Conservation (phyloP, 2,113 vertebrate species). For the Pontoporia blainvillei region DNA sequence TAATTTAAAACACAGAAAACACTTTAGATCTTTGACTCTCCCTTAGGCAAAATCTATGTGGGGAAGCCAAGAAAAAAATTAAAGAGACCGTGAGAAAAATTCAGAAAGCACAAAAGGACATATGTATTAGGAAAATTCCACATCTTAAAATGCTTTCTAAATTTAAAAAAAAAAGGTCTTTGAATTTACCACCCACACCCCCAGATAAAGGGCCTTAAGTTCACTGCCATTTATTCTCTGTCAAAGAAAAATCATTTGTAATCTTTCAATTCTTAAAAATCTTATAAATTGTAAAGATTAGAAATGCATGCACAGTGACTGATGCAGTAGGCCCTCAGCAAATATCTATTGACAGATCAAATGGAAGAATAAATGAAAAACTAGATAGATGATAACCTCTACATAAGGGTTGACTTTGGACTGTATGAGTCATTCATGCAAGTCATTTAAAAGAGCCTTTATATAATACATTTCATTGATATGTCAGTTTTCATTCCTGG, state of each 20-base stretch:
- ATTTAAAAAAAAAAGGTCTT: neutral
- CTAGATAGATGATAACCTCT: neutral
- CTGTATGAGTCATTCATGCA: neutral
- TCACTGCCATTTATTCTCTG: neutral
- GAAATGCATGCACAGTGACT: neutral
- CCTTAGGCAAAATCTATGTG: conserved; percentile 42
- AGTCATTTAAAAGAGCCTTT: neutral
- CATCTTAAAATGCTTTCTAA: neutral
- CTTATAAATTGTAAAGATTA: neutral
- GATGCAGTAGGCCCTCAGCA: neutral
- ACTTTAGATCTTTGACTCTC: conserved; percentile 40
- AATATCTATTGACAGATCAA: neutral
- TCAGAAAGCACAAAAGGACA: conserved; percentile 38
- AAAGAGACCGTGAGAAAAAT: neutral
- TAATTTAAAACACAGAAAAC: conserved; percentile 11
- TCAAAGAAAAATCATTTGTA: neutral
- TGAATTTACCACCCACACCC: neutral
- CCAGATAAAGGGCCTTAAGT: neutral
- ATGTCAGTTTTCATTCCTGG: neutral
- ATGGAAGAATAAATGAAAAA: neutral
- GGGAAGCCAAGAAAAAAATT: neutral
- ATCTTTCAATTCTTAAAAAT: neutral
- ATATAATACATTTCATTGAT: neutral
- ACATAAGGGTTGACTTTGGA: neutral
- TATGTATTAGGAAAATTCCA: neutral